A percentile compares a stretch with the other conserved stretches of the same genome.
phyloP scores from a whole-genome alignment of 2,113 vertebrate species.

The Spheniscus mendiculus region DNA sequence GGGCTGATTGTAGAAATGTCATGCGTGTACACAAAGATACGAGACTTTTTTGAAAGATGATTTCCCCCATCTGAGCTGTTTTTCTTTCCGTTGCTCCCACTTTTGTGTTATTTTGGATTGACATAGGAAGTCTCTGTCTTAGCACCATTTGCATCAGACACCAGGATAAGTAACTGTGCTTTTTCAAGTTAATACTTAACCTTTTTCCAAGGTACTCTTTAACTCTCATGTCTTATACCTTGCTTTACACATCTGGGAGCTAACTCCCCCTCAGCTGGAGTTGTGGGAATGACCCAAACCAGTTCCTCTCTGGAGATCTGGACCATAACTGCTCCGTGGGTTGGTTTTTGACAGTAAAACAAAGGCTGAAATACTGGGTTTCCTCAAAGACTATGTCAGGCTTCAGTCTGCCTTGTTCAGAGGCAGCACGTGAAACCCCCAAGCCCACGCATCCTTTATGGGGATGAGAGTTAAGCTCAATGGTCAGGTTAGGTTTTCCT shows the following conservation, averaged over 20 bases:
- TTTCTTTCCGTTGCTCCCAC: background rate
- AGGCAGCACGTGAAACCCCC: background rate
- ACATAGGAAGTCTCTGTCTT: background rate
- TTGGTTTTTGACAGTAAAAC: background rate
- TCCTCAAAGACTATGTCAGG: background rate
- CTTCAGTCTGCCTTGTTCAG: background rate
- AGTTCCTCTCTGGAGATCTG: background rate
- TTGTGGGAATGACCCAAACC: background rate
- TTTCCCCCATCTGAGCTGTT: background rate
- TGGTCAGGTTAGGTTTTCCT: background rate
- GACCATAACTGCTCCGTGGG: background rate
- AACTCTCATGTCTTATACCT: background rate
- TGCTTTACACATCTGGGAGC: background rate
- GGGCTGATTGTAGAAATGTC: background rate
- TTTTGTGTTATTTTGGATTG: background rate
- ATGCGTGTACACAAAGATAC: fast-evolving
- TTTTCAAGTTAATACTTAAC: background rate
- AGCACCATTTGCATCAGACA: background rate
- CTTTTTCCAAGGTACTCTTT: background rate
- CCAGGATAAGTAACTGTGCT: background rate
- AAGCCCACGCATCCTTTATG: background rate
- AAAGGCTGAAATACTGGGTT: background rate
- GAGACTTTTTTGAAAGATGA: background rate
- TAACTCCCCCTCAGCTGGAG: background rate
- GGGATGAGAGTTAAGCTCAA: background rate